Conservation (phyloP, 2,888 invertebrate species). For the Metallyticus violacea region DNA sequence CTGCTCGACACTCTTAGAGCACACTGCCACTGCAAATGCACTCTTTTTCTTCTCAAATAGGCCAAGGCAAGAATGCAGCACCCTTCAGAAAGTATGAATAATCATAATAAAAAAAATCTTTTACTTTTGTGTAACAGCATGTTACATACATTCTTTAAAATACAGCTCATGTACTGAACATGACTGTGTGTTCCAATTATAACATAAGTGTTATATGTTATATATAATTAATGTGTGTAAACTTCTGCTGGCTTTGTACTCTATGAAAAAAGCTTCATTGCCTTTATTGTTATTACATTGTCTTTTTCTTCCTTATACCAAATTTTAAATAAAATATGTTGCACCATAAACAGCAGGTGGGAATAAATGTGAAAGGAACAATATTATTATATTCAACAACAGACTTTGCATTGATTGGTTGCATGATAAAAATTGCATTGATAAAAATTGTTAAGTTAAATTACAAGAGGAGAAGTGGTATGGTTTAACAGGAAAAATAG, state of each 20-base stretch:
- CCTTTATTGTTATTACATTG: not conserved
- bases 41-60: not conserved
- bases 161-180: not conserved
- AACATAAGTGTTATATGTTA: not conserved
- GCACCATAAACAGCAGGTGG: not conserved
- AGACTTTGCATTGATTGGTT: conserved; percentile 26
- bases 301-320: not conserved
- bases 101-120: not conserved
- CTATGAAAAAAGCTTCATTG: not conserved
- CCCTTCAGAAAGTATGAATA: not conserved
- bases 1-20: not conserved
- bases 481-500: not conserved
- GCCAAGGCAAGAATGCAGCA: not conserved
- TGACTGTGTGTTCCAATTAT: not conserved
- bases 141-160: not conserved
- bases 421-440: conserved; percentile 22
- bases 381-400: not conserved
- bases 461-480: not conserved
- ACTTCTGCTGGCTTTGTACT: not conserved
- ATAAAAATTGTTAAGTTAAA: not conserved
- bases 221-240: too few species aligned
- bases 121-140: not conserved
- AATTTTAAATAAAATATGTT: not conserved
- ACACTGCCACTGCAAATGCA: not conserved
- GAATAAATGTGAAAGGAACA: not conserved